Percentiles rank a stretch among this genome's conserved stretches.
These are phyloP conservation scores for Zhengitettix transpicula DNA, from an alignment of 2,888 invertebrate genomes.

Conservation along the genomic window DNA sequence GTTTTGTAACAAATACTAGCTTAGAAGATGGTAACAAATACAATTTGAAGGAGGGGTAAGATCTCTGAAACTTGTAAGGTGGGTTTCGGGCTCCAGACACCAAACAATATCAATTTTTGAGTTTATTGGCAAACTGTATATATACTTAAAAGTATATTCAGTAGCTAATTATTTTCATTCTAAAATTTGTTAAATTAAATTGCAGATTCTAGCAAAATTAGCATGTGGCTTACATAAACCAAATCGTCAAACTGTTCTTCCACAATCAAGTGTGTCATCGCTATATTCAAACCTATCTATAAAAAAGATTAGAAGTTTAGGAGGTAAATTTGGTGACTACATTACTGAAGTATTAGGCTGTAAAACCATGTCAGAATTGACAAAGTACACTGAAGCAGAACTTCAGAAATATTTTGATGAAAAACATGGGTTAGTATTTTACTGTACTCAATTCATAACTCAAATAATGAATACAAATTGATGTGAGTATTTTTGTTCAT, in stretches of 20 bases:
- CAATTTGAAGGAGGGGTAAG: no score
- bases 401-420: conserved; percentile 61
- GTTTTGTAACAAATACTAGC: no score
- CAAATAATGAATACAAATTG: not conserved
- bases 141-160: not conserved
- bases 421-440: conserved; percentile 58
- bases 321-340: conserved; percentile 83
- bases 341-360: conserved; percentile 57
- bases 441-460: not conserved
- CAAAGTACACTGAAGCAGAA: conserved; percentile 49
- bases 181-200: conserved; percentile 7
- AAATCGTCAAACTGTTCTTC: conserved; percentile 80
- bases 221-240: conserved; percentile 86
- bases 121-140: no score
- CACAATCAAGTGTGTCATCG: conserved; percentile 45
- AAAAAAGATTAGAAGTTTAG: conserved; percentile 74
- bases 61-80: no score
- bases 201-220: conserved; percentile 73
- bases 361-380: conserved; percentile 63
- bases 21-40: no score
- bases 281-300: conserved; percentile 51
- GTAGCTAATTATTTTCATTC: not conserved
- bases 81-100: no score
- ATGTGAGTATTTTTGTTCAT: conserved; percentile 8
- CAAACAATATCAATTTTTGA: no score